These are phyloP conservation scores for Pseudorhombus dupliciocellatus DNA, from an alignment of 2,113 vertebrate species.

Conservation along the genomic window DNA sequence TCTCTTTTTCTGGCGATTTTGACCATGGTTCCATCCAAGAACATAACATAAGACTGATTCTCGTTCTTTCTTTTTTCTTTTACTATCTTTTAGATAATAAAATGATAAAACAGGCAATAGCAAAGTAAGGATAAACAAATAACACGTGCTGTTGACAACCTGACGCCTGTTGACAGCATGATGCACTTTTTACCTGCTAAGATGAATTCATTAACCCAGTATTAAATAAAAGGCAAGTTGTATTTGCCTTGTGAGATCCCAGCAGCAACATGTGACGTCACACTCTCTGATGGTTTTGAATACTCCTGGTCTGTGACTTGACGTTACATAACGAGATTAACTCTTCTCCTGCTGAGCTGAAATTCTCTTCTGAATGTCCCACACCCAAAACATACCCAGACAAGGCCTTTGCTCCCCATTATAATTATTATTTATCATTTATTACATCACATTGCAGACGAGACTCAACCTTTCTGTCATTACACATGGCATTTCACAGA, in stretches of 20 bases:
- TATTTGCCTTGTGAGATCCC: conserved; percentile 33
- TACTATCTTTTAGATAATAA: background rate
- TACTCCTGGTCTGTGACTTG: conserved; percentile 45
- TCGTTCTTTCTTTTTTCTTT: background rate
- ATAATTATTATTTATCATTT: background rate
- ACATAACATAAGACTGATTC: background rate
- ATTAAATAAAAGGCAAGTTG: conserved; percentile 20
- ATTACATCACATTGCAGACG: background rate
- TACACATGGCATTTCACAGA: background rate
- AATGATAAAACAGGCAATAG: background rate
- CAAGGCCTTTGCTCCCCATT: background rate
- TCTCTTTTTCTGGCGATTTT: background rate
- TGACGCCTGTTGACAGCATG: background rate
- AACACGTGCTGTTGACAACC: background rate
- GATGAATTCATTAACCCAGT: background rate
- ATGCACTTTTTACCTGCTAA: background rate
- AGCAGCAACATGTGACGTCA: conserved; percentile 52
- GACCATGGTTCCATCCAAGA: background rate
- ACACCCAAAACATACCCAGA: background rate
- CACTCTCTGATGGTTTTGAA: conserved; percentile 39
- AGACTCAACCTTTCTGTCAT: background rate
- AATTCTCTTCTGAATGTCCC: conserved; percentile 6
- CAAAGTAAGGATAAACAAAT: background rate
- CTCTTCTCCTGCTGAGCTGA: conserved; percentile 21
- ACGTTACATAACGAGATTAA: conserved; percentile 71